Base-by-base conservation (phyloP, 2,113 vertebrate genomes). In the Neotoma lepida region DNA sequence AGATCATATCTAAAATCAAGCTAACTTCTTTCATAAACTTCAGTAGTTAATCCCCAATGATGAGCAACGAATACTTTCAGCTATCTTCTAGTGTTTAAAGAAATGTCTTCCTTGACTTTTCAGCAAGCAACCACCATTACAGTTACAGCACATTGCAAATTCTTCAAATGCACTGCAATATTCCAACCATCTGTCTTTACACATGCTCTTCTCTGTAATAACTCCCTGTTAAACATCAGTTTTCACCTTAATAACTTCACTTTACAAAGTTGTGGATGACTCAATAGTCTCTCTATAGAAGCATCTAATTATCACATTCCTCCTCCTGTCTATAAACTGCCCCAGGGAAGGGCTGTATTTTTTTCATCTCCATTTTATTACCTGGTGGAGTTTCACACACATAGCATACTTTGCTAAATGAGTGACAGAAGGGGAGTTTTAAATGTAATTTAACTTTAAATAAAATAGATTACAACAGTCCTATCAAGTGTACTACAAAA, bases 371-470 rank as follows among this genome's bases (percentile, higher is more conserved):
- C 33, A 33, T 64, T 78, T 4, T 24, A 68, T 49, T 82, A 80
- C 6, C 1, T 15, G 30, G 4, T 4, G 33, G 54, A 10, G 81
- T 78, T 88, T 88, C 74, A 46, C 24, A 82, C 49, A 30, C 41
- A 56, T 14, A 93, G 3, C 35, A 87, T 46, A 9, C 4, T 28
- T 77, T 77, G 30, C 56, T 85, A 88, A 93, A 71, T 76, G 13
- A 80, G 30, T 30, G 2, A n/a, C 93, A 46, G 0, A 44, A 82
- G 10, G 0, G 44, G 39, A 76, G 18, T 87, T 91, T 39, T 88
- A 85, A 85, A 76, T 63, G 74, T 3, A 12, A 2, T 77, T 86
- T 71, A 63, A 30, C 88, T 89, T 89, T 12, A 92, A 94, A 93
- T 91, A 89, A 91, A 84, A 86, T 13, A 61, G 20, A 86, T 6